phyloP scores from a whole-genome alignment of 2,888 invertebrate species.

The Aspidapion aeneum region DNA sequence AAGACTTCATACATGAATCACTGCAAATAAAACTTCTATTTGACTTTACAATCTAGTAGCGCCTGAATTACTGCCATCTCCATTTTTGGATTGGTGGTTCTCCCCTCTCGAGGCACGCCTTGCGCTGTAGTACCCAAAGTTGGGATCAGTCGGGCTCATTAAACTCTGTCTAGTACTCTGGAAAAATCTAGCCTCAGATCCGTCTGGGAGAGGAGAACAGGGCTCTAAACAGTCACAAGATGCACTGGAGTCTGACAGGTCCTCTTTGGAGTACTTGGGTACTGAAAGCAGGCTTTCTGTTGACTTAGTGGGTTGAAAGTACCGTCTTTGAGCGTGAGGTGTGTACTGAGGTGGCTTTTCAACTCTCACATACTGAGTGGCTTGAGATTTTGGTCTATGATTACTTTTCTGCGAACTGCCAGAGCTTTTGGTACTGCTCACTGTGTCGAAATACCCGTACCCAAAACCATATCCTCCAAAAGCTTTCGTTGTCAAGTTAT shows the following conservation, averaged over 20 bases:
- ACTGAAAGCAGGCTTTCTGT: constrained; percentile 74
- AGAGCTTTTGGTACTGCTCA: constrained; percentile 26
- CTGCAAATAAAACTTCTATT: background rate
- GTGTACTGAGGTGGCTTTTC: constrained; percentile 45
- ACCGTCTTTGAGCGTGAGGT: constrained; percentile 47
- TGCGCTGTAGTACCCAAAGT: constrained; percentile 47
- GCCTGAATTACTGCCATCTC: constrained; percentile 61
- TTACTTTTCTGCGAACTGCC: constrained; percentile 21
- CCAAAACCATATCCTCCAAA: constrained; percentile 85
- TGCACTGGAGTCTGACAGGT: constrained; percentile 63
- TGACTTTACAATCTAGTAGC: constrained; percentile 65
- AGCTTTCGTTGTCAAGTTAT: constrained; percentile 81
- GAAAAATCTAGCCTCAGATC: constrained; percentile 41
- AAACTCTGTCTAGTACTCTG: constrained; percentile 45
- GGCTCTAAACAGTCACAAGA: constrained; percentile 68
- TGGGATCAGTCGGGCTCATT: constrained; percentile 46
- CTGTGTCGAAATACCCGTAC: constrained; percentile 76
- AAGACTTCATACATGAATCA: background rate
- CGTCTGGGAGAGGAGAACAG: constrained; percentile 32
- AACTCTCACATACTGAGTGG: constrained; percentile 36
- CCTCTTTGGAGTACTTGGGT: constrained; percentile 60
- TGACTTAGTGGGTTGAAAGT: constrained; percentile 70
- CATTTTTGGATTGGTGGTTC: constrained; percentile 47
- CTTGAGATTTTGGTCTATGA: constrained; percentile 30
- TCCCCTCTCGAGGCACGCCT: constrained; percentile 50